Conservation (phyloP, 2,113 vertebrate species). For the Podocnemis expansa region DNA sequence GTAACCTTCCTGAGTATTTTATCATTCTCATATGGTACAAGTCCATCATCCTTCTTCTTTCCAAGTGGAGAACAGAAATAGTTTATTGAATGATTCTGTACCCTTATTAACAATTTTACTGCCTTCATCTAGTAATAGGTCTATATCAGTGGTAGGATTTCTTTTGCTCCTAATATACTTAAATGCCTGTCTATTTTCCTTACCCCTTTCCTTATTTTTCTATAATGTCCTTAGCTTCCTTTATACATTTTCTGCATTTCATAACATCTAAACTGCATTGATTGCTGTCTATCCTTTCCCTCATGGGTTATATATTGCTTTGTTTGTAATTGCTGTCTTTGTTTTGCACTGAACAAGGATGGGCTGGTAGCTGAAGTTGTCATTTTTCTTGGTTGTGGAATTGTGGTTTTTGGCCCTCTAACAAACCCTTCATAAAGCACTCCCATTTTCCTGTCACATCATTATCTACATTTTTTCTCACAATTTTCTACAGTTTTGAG, state of each 20-base stretch:
- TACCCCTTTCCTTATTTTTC: background rate
- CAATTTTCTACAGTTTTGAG: background rate
- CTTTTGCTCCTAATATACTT: background rate
- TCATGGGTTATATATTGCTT: background rate
- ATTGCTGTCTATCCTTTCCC: background rate
- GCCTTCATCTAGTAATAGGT: background rate
- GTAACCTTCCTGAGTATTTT: background rate
- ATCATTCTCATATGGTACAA: background rate
- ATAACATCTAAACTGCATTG: background rate
- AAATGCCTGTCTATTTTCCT: background rate
- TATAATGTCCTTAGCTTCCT: background rate
- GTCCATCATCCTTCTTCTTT: background rate
- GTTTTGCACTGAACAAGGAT: background rate
- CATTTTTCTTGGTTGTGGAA: background rate
- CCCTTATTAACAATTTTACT: background rate
- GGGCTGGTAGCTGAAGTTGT: background rate
- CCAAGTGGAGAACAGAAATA: background rate
- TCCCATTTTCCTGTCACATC: background rate
- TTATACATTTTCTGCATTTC: background rate
- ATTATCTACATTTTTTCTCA: background rate
- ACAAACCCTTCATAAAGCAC: background rate
- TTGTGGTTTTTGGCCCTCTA: background rate
- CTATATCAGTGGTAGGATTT: background rate
- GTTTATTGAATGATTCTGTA: background rate
- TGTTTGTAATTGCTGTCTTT: background rate